A percentile compares a stretch with the other conserved stretches of the same genome.
Conservation (phyloP, 2,888 invertebrate species). For the Xestia sexstrigata region DNA sequence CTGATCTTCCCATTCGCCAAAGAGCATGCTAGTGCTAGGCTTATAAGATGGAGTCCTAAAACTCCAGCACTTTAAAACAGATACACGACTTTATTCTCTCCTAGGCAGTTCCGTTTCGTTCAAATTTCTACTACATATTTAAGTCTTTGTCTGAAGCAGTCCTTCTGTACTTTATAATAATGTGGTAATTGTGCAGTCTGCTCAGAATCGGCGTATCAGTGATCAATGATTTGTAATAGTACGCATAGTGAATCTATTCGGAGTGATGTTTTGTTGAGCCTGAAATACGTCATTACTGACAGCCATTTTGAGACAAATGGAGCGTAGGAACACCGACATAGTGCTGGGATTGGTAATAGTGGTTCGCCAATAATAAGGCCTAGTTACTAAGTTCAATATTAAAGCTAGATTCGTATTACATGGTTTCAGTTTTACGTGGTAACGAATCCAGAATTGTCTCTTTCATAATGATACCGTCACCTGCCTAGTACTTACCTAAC, state of each 20-base stretch:
- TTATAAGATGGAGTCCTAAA: not conserved
- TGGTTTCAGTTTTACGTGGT: not conserved
- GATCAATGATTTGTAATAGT: conserved; percentile 62
- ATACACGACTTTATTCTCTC: not conserved
- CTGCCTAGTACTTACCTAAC: too few relatives aligned
- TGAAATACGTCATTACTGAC: conserved; percentile 7
- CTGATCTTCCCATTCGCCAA: not conserved
- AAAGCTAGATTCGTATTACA: too few relatives aligned
- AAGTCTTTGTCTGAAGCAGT: not conserved
- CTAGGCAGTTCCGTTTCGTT: not conserved
- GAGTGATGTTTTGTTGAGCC: conserved; percentile 2
- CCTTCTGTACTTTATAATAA: not conserved
- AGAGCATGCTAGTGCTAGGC: not conserved
- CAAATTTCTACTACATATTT: not conserved
- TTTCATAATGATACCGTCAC: not conserved
- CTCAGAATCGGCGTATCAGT: conserved; percentile 32
- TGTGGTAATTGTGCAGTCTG: conserved; percentile 51
- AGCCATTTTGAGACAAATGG: not conserved
- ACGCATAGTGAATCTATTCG: conserved; percentile 37
- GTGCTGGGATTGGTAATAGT: not conserved
- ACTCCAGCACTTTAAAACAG: too few relatives aligned
- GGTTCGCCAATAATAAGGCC: not conserved
- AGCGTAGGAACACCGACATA: not conserved
- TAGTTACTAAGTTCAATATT: not conserved
- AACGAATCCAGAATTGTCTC: not conserved